phyloP scores from a whole-genome alignment of 2,797 vertebrate genomes.

The Manis javanica region DNA sequence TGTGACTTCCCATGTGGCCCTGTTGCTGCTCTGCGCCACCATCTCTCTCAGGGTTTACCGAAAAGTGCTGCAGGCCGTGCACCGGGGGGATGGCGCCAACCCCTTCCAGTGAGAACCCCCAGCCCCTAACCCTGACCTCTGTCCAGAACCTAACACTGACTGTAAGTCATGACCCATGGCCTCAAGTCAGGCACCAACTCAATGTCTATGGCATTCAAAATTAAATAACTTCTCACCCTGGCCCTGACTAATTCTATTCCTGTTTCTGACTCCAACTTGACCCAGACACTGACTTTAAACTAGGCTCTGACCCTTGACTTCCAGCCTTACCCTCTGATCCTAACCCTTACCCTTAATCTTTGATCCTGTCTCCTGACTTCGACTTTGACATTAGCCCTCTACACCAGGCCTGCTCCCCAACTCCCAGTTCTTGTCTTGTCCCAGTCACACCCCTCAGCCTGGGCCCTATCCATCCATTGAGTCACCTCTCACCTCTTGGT shows the following conservation, averaged over 20 bases:
- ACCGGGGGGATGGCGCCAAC: constrained; percentile 89
- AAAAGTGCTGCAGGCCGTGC: constrained; percentile 88
- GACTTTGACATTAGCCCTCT: not conserved
- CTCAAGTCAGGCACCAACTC: not conserved
- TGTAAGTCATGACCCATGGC: not conserved
- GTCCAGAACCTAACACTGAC: not conserved
- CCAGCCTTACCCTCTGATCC: not conserved
- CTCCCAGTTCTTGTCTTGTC: not conserved
- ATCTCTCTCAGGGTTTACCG: constrained; percentile 93
- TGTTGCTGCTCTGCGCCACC: constrained; percentile 91
- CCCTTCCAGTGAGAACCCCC: constrained; percentile 91
- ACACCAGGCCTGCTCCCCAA: not conserved
- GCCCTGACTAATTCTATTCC: not conserved
- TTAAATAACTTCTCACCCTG: not conserved
- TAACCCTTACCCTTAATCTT: not conserved
- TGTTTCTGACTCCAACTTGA: not conserved
- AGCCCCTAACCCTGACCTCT: not conserved
- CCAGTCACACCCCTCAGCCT: not conserved
- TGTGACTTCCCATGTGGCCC: constrained; percentile 90
- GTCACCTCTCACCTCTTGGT: not conserved
- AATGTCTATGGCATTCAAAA: too few species aligned
- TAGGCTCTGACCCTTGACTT: not conserved
- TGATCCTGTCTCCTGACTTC: not conserved
- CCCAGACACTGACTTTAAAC: not conserved
- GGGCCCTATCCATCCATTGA: not conserved